Conservation (phyloP, 2,888 invertebrate species). For the Acholoe squamosa region DNA sequence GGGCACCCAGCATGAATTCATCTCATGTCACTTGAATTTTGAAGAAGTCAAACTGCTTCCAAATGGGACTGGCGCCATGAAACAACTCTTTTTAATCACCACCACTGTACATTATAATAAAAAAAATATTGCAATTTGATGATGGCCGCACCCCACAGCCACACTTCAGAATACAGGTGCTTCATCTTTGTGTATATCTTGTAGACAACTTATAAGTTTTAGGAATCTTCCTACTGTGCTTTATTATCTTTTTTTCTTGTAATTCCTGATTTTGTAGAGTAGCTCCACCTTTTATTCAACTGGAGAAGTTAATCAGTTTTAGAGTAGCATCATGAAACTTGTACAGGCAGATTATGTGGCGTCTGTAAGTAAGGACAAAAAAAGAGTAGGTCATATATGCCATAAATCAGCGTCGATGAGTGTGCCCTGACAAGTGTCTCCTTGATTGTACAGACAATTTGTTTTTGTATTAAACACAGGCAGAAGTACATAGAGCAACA, state of each 20-base stretch:
- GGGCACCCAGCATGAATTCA: slow-evolving; percentile 48
- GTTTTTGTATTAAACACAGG: neutral
- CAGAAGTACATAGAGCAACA: neutral
- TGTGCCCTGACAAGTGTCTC: neutral
- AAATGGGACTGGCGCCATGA: neutral
- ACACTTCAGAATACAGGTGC: slow-evolving; percentile 42
- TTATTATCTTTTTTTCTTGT: neutral
- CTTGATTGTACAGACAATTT: slow-evolving; percentile 1
- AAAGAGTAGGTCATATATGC: no score
- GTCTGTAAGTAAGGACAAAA: neutral
- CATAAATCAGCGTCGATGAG: neutral
- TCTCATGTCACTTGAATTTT: slow-evolving; percentile 52
- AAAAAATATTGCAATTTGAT: neutral
- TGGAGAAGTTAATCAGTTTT: neutral
- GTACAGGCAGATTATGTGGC: neutral
- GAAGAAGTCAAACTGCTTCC: slow-evolving; percentile 34
- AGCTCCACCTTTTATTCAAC: slow-evolving; percentile 51
- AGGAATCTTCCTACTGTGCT: slow-evolving; percentile 46
- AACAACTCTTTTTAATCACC: slow-evolving; percentile 11
- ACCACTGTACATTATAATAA: slow-evolving; percentile 18
- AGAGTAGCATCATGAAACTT: neutral
- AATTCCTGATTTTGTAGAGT: slow-evolving; percentile 52
- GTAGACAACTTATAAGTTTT: slow-evolving; percentile 24
- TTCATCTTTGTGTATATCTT: slow-evolving; percentile 46
- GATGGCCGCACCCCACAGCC: slow-evolving; percentile 38